Evolutionary conservation across 2,113 vertebrate genomes (phyloP), one percentile per base, ranked within the genome.

Genomic region (Pogonocichla stellata): DNA sequence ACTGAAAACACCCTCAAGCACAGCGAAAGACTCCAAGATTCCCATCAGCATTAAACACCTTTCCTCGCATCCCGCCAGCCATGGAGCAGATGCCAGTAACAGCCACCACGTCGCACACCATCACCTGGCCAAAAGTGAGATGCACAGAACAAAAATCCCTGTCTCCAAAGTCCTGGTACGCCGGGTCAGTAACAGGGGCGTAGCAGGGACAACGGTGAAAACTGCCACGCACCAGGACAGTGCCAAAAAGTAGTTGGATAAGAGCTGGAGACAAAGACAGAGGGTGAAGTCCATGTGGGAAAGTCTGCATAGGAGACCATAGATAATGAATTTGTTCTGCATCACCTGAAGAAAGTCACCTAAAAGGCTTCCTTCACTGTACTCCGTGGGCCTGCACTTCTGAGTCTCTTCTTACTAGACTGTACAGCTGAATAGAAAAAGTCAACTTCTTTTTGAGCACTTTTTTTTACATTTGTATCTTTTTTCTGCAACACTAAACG

Each of bases 161-260:
- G 98, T 99, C 78, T 99, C 99, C 80, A 99, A 99, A 97, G 99
- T 99, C 56, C 98, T 99, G 38, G 98, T 99, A 61, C 99, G 99
- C 34, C 98, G 98, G 91, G 98, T 97, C 89, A 98, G 98, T 95
- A 99, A 96, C 95, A 98, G 99, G 95, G 98, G 97, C 53, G 94
- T 98, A 96, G 96, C 97, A 65, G 98, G 98, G 83, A 98, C 98
- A 65, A 96, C 97, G 13, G 86, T 98, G 84, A 97, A 97, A 97
- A 82, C 97, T 87, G 86, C 97, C 42, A 94, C 69, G 11, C 97
- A 93, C 95, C 98, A 98, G 50, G 97, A 98, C 75, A 92, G 96
- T 96, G 96, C 98, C 97, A 99, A 98, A 98, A 99, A 99, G 96
- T 99, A 98, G 93, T 51, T 64, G 54, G 82, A 24, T 78, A 96